Evolutionary conservation across 2,888 invertebrate genomes (phyloP), one percentile per base, ranked within the genome.

Genomic region (Heliconius sara): DNA sequence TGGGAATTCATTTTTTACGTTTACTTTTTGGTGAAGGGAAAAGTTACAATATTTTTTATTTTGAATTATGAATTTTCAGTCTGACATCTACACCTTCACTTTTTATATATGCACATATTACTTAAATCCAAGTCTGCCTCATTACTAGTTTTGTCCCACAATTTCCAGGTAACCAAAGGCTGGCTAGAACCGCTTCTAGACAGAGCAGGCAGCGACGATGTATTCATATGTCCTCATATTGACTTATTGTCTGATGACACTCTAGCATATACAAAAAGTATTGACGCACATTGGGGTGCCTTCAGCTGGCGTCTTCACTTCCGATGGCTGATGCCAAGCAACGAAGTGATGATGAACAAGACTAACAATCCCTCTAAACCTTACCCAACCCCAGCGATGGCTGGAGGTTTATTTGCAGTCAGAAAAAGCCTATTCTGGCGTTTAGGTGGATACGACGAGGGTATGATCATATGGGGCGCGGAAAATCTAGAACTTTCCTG

Each of bases 271-370:
- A 97, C 97, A 4, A 98, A 99, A 87, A 98, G 98, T 81, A 98
- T 99, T 84, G 99, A 99, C 90, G 96, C 99, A 73, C 99, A 99
- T 87, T 99, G 99, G 98, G 99, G 99, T 6, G 99, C 99, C 0
- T 99, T 99, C 91, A 99, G 99, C 91, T 99, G 99, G 99, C 97
- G 98, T 85, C 95, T 99, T 25, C 99, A 99, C 89, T 99, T 97
- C 87, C 95, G 98, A 39, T 98, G 98, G 98, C 97, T 98, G 84
- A 97, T 97, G 79, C 96, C 98, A 0, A 97, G 97, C 47, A 96
- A 96, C 60, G 95, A 96, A 79, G 96, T 97, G 81, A 91, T 97
- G 86, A 93, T 95, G 82, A 95, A 96, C 80, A 94, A 97, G 84
- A 94, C 96, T 25, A 91, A 96, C 70, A 96, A 97, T 85, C 96